phyloP scores from a whole-genome alignment of 2,113 vertebrate species.

The Cepphus grylle region DNA sequence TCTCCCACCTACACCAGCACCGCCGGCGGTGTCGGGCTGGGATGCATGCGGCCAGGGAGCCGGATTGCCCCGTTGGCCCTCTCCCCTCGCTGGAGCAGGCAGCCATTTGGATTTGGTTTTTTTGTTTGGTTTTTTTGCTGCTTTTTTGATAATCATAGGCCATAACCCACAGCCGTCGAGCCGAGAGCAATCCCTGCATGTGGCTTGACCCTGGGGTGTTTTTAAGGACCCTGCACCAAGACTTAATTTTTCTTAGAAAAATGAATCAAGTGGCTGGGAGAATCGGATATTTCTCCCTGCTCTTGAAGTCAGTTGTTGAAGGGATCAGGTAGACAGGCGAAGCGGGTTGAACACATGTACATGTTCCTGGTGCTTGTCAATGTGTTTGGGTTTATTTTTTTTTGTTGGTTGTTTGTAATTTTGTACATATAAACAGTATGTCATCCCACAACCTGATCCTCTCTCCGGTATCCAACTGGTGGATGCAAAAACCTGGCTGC shows the following conservation, averaged over 20 bases:
- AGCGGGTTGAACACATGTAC: neutral
- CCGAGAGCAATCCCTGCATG: neutral
- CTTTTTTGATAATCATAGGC: neutral
- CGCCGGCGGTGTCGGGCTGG: neutral
- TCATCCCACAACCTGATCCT: neutral
- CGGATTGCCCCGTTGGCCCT: accelerated
- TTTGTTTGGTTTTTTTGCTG: neutral
- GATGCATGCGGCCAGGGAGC: accelerated
- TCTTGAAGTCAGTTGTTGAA: neutral
- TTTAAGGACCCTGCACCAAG: neutral
- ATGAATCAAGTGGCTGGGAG: neutral
- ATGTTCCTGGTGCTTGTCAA: neutral
- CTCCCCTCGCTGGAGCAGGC: neutral
- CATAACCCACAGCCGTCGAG: accelerated
- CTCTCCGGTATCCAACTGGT: neutral
- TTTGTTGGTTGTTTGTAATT: neutral
- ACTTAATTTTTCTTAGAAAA: neutral
- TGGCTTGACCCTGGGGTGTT: neutral
- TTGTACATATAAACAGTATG: neutral
- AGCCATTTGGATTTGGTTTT: neutral
- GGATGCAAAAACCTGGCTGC: neutral
- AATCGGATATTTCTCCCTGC: accelerated
- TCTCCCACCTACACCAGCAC: too few species aligned
- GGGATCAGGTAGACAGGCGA: neutral
- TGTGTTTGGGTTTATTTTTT: neutral